Base-by-base conservation (phyloP, 2,888 invertebrate genomes). In the Anoncus sp. region DNA sequence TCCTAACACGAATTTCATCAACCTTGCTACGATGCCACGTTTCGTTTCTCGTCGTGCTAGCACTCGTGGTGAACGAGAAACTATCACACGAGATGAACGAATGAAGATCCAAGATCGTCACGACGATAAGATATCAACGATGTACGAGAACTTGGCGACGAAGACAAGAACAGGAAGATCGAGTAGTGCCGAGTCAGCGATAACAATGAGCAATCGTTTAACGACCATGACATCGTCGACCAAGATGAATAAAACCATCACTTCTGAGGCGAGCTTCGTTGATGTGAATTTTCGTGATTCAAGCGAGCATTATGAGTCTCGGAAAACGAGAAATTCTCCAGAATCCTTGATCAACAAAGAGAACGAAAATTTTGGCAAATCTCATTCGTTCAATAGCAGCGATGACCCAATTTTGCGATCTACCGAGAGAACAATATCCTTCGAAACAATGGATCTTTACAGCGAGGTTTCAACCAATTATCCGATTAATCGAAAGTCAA, bases 121-220 rank as follows among this genome's bases (percentile, higher is more conserved):
- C 62, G 66, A 63, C 14, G 69, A 69, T 69, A 69, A 69, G 57
- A 51, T 35, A 69, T 69, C 75, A 67, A 59, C 38, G 66, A 18
- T 4, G 18, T 51, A 35, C 24, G 9, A 43, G 35, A 49, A 43
- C 16, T 35, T 35, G 16, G 22, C 31, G 40, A 66, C 60, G 45
- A 49, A 43, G 0, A 49, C 18, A 3, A 43, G 51, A 35, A 43
- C 27, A 18, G 53, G 12, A 27, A 57, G 53, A 55, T 72, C 72
- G 18, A 62, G 67, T 27, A 49, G 9, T 27, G 67, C 24, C 53
- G 43, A 65, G 40, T 74, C 70, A 65, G 35, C 65, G 60, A 60
- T 66, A 60, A 77, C 77, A 77, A 77, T 65, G 77, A 59, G 35
- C 35, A 49, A 65, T 53, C 65, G n/a, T 47, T 51, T 60, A 74